Evolutionary conservation across 1,140 invertebrate species (phyloP).

Genomic region (Drosophila kurseongensis): DNA sequence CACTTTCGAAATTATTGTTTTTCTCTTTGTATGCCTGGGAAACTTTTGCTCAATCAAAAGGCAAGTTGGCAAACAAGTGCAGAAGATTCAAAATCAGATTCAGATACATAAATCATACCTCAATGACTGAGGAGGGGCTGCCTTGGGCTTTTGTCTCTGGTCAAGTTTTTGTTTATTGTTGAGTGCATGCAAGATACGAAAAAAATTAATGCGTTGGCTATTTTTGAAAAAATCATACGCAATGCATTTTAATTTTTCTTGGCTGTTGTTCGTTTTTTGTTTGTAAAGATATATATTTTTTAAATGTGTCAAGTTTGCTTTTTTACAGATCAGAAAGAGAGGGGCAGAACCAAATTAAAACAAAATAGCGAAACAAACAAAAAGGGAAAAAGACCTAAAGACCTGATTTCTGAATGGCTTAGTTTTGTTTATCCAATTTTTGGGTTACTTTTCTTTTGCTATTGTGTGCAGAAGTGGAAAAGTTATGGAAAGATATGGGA

Average conservation of each 20-base stretch:
- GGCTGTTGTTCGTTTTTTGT: conserved; percentile 40
- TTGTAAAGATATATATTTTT: conserved; percentile 54
- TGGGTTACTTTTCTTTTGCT: conserved; percentile 23
- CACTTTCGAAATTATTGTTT: conserved; percentile 18
- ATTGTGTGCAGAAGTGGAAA: conserved; percentile 48
- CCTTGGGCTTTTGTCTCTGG: conserved; percentile 34
- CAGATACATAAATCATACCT: conserved; percentile 32
- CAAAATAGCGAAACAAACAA: conserved; percentile 21
- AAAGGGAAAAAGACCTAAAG: conserved; percentile 39
- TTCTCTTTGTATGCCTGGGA: conserved; percentile 18
- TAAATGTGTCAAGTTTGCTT: conserved; percentile 80
- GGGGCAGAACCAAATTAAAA: background rate
- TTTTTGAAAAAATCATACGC: conserved; percentile 74
- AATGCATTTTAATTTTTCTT: conserved; percentile 65
- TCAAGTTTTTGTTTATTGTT: conserved; percentile 30
- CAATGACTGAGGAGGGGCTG: conserved; percentile 19
- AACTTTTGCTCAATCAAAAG: conserved; percentile 17
- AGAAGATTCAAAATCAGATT: conserved; percentile 9
- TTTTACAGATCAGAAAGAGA: conserved; percentile 41
- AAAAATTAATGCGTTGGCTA: conserved; percentile 72
- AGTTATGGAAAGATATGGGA: conserved; percentile 22
- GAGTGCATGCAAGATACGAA: conserved; percentile 39
- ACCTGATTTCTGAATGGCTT: conserved; percentile 47
- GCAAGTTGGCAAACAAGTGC: conserved; percentile 1
- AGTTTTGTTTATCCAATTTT: conserved; percentile 28